Evolutionary conservation across 2,888 invertebrate genomes (phyloP).

Genomic region (Hydroisotoma schaefferi): DNA sequence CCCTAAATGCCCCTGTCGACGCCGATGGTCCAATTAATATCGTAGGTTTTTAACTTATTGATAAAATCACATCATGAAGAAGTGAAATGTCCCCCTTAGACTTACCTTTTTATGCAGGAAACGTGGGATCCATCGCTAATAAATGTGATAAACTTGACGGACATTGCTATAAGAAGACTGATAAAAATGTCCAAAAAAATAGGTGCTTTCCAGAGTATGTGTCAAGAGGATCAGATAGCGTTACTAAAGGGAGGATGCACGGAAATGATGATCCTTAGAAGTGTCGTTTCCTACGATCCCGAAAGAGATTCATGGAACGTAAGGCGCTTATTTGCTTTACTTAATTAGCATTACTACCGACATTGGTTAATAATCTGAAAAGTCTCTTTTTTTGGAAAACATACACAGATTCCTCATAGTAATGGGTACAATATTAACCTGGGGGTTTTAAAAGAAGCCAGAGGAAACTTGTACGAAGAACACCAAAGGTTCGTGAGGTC

Average conservation of each 20-base stretch:
- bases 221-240: constrained; percentile 87
- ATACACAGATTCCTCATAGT: constrained; percentile 69
- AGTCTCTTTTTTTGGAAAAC: neutral
- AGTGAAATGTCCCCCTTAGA: no score
- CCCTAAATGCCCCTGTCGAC: constrained; percentile 76
- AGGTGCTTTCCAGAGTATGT: constrained; percentile 82
- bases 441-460: constrained; percentile 84
- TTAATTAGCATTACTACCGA: neutral
- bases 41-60: constrained; percentile 19
- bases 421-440: constrained; percentile 73
- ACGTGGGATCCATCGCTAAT: constrained; percentile 59
- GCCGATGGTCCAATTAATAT: constrained; percentile 59
- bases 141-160: constrained; percentile 84
- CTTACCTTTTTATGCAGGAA: constrained; percentile 19
- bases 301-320: constrained; percentile 81
- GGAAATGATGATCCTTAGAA: constrained; percentile 91
- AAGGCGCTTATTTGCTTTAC: constrained; percentile 11
- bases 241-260: constrained; percentile 89
- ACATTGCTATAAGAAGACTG: constrained; percentile 79
- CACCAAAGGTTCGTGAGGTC: constrained; percentile 80
- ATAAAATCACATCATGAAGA: no score
- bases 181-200: constrained; percentile 62
- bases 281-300: constrained; percentile 86
- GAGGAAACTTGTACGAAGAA: constrained; percentile 82
- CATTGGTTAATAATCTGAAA: neutral